These are phyloP conservation scores for Rhinogobio ventralis DNA, from an alignment of 2,797 vertebrate species.

Conservation along the genomic window DNA sequence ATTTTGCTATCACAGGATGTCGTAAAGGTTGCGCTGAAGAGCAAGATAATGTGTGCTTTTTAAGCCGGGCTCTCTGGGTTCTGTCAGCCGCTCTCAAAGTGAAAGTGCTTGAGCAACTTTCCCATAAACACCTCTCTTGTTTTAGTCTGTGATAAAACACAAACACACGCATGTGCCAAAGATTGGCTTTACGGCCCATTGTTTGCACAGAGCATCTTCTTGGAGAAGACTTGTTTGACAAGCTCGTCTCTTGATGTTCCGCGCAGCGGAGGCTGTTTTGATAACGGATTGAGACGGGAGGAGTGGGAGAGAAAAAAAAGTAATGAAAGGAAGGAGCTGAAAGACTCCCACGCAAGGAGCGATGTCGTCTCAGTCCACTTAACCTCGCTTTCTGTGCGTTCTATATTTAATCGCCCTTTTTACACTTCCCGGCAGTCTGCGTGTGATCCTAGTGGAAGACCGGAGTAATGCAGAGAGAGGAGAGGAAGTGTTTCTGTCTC, in stretches of 20 bases:
- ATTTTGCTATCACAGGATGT: conserved; percentile 81
- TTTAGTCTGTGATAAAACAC: background rate
- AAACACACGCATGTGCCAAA: background rate
- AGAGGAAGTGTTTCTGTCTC: background rate
- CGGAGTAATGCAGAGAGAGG: background rate
- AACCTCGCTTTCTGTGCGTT: conserved; percentile 31
- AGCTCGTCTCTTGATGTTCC: background rate
- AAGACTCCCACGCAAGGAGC: conserved; percentile 39
- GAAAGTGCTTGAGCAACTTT: conserved; percentile 19
- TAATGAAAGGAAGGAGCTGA: conserved; percentile 27
- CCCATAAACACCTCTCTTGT: conserved; percentile 37
- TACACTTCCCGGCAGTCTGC: background rate
- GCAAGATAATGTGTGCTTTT: conserved; percentile 81
- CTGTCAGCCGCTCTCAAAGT: conserved; percentile 12
- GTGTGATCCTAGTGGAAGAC: conserved; percentile 13
- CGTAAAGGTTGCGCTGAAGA: conserved; percentile 76
- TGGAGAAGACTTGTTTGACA: conserved; percentile 20
- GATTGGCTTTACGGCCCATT: conserved; percentile 5
- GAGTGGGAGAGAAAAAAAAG: conserved; percentile 41
- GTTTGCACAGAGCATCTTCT: conserved; percentile 34
- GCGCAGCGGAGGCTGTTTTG: background rate
- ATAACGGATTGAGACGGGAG: conserved; percentile 19
- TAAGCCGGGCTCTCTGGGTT: conserved; percentile 67
- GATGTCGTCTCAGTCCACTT: conserved; percentile 45
- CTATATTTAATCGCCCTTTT: conserved; percentile 43